Evolutionary conservation across 1,140 invertebrate genomes (phyloP).

Genomic region (Holcopasites calliopsidis): DNA sequence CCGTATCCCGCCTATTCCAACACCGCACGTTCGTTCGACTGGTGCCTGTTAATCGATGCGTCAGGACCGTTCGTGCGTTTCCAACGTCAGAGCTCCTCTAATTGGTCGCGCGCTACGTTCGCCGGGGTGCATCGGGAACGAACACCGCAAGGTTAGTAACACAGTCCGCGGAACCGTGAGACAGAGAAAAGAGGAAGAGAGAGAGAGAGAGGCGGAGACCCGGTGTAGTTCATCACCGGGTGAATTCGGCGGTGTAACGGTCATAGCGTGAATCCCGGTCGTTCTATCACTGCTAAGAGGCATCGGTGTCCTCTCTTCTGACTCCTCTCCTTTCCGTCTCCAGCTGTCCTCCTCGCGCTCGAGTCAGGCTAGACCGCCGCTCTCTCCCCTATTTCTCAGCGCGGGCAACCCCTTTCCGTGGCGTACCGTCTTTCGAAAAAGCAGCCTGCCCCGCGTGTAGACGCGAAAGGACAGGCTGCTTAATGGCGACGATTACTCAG

Average conservation of each 20-base stretch:
- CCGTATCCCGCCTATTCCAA: background rate
- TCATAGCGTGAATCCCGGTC: constrained; percentile 70
- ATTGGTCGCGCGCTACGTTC: constrained; percentile 47
- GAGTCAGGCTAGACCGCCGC: background rate
- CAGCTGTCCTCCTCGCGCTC: background rate
- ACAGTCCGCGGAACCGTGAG: constrained; percentile 9
- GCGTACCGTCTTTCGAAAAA: constrained; percentile 44
- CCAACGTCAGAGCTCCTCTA: constrained; percentile 26
- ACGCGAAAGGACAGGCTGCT: constrained; percentile 74
- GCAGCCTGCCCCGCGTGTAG: constrained; percentile 14
- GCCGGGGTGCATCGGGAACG: background rate
- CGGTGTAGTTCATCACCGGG: constrained; percentile 67
- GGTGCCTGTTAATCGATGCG: background rate
- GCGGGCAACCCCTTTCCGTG: constrained; percentile 37
- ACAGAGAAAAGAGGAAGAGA: constrained; percentile 5
- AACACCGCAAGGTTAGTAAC: constrained; percentile 12
- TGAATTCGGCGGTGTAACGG: constrained; percentile 70
- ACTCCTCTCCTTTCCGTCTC: background rate
- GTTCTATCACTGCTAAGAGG: constrained; percentile 69
- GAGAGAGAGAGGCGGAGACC: constrained; percentile 13
- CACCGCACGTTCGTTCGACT: background rate
- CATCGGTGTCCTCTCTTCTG: constrained; percentile 47
- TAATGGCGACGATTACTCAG: constrained; percentile 78
- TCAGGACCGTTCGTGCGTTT: constrained; percentile 1
- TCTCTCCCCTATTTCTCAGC: constrained; percentile 54